Evolutionary conservation across 2,797 vertebrate genomes (phyloP), one percentile per base, ranked within the genome.

Genomic region (Enteromius unitaeniatus): DNA sequence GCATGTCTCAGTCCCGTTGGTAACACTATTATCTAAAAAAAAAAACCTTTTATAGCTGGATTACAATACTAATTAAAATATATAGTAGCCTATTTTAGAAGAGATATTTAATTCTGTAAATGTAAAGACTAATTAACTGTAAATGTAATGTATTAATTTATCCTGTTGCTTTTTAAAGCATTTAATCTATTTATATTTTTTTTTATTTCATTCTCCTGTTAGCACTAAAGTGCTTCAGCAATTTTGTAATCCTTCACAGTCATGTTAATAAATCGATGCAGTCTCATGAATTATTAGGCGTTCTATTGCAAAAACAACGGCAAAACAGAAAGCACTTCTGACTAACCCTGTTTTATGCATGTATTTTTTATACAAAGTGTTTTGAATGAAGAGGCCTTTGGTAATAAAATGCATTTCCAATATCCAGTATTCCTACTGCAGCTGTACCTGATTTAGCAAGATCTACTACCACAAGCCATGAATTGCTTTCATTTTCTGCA

Each of bases 291-390:
- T 83, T 79, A 79, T 51, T 73, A 88, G 87, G 73, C 78, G 86
- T 87, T 90, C 84, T 88, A 87, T 87, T 74, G 13, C 78, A 91
- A 89, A 91, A 92, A 90, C 86, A 91, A 86, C 88, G 84, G 75
- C 85, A 75, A 82, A 70, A 67, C 86, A 86, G 85, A 90, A 88
- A 88, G 85, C 79, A 70, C 4, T 7, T 79, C 62, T 86, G 91
- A 94, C 13, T 53, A 37, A 53, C 28, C 6, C 47, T 75, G n/a
- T 42, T 72, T 31, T 42, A 40, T 47, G 60, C 68, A 60, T 58
- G 75, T 34, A 26, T 62, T 23, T 60, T 17, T 42, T 51, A 23
- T 15, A 72, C 31, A 15, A 62, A 5, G 34, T 51, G 58, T 31
- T 37, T 37, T 42, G 15, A 86, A 69, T 67, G 40, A 75, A 4